Base-by-base conservation (phyloP, 2,888 invertebrate genomes). In the Amblyteles armatorius region DNA sequence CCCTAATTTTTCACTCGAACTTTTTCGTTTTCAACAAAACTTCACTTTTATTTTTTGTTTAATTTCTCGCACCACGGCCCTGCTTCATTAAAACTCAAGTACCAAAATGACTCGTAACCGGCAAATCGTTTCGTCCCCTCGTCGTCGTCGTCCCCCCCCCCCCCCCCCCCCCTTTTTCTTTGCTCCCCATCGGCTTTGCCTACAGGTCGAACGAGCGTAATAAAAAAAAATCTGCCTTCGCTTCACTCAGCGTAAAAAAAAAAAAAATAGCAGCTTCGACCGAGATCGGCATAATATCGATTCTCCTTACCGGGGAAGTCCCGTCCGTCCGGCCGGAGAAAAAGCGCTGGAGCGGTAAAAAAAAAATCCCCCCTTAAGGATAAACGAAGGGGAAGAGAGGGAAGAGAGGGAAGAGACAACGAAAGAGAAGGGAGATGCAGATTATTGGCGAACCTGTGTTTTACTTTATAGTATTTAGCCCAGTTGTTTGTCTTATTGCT, bases 401-500 rank as follows among this genome's bases (percentile, higher is more conserved):
- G 26, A 26, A 26, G 26, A 26, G 26, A 26, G 26, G 26, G 26
- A 26, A 1, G 26, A 78, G 50, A 22, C 60, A 16, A 22, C 48
- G 48, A 68, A 71, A 29, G 57, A 13, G 16, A 63, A 11, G 67
- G 29, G 44, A 65, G 77, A 69, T n/a, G 78, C 77, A 85, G 85
- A 86, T 85, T 88, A 89, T 88, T 88, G 90, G 52, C 88, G 87
- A 92, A 92, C 92, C 93, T 92, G 92, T 93, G 90, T 91, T 94
- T 93, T 92, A 92, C 90, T 93, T 93, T 93, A 93, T 92, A 92
- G 92, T 92, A 92, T 93, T 93, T 92, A 93, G 90, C 88, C 88
- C 89, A 88, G 91, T 91, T 93, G 92, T 93, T 93, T 94, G 93
- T 92, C 93, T 93, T 93, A 93, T 93, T 93, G 92, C 93, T 91